Conservation (phyloP, 1,140 invertebrate species). For the Saccostrea cuccullata region DNA sequence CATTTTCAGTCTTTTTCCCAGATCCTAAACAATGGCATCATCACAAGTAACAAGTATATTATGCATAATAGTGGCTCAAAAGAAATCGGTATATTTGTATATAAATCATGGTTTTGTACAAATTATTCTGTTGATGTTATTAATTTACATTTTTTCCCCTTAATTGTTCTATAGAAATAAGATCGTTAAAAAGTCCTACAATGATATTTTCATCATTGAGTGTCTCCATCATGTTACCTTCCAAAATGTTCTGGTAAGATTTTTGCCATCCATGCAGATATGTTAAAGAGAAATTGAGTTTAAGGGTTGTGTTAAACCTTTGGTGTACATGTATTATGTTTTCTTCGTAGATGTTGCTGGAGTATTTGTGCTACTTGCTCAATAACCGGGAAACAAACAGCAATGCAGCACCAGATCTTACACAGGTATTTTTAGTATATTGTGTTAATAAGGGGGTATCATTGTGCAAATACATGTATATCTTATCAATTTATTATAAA, state of each 20-base stretch:
- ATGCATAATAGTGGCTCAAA: no score
- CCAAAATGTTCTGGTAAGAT: conserved; percentile 22
- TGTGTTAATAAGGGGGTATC: no score
- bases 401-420: neutral
- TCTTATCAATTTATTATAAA: no score
- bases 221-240: conserved; percentile 4
- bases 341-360: neutral
- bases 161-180: neutral
- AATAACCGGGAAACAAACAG: conserved; percentile 1
- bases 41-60: no score
- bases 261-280: neutral
- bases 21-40: no score
- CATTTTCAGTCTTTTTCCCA: no score
- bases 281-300: neutral
- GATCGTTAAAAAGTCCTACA: neutral
- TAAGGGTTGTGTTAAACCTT: neutral
- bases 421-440: neutral
- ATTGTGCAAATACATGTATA: no score
- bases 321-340: neutral
- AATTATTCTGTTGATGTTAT: no score
- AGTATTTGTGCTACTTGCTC: conserved; percentile 1
- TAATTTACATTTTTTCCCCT: neutral
- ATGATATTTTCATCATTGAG: conserved; percentile 10
- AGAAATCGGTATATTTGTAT: neutral
- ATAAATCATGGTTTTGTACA: no score